These are phyloP conservation scores for Rhopalosiphum nymphaeae DNA, from an alignment of 2,888 invertebrate species.

Conservation along the genomic window DNA sequence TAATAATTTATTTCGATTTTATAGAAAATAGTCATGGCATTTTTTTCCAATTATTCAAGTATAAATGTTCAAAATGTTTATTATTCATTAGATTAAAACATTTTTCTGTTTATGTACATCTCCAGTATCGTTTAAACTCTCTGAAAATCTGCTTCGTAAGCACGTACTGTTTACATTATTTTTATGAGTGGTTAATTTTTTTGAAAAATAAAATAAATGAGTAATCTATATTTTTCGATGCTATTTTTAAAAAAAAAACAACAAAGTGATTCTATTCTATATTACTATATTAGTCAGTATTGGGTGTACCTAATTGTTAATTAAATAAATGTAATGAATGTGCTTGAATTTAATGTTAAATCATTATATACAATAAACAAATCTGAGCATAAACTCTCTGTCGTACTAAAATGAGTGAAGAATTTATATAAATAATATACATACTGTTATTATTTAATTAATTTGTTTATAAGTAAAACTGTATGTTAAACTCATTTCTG, in stretches of 20 bases:
- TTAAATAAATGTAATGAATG: background rate
- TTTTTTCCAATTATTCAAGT: no score
- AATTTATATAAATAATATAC: background rate
- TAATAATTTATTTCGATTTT: no score
- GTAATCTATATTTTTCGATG: background rate
- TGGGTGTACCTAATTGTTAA: background rate
- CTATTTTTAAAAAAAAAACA: background rate
- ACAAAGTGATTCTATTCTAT: background rate
- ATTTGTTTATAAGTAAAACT: no score
- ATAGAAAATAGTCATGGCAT: no score
- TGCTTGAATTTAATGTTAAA: background rate
- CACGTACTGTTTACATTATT: background rate
- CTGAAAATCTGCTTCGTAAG: background rate
- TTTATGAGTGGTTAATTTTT: background rate
- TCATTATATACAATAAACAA: background rate
- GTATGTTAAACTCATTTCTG: no score
- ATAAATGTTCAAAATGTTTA: no score
- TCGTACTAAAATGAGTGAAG: background rate
- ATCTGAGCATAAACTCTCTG: background rate
- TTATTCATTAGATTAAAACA: background rate
- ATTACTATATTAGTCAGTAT: background rate
- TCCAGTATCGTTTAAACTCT: background rate
- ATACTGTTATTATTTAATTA: background rate
- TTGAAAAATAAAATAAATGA: background rate
- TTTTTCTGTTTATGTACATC: background rate